Conservation (phyloP, 2,888 invertebrate genomes). For the Coremacera marginata region DNA sequence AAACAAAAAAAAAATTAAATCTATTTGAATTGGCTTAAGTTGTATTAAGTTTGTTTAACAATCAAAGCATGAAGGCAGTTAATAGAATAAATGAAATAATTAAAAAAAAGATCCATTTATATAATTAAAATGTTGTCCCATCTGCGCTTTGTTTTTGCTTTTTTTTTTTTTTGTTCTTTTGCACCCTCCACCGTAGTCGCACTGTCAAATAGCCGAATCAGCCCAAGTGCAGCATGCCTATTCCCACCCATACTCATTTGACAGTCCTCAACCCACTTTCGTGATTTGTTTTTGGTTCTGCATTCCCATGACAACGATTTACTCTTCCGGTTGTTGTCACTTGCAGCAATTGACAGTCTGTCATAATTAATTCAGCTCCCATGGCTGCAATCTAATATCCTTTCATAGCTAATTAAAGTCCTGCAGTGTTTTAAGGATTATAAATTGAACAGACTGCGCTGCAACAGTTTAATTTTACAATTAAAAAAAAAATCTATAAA, state of each 20-base stretch:
- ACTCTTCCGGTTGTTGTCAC: not conserved
- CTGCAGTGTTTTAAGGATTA: not conserved
- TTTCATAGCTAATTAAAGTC: not conserved
- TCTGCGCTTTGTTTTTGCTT: too few species aligned
- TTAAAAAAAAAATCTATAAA: too few species aligned
- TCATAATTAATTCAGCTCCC: conserved; percentile 15
- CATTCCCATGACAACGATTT: not conserved
- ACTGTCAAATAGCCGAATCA: not conserved
- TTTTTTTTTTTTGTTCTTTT: not conserved
- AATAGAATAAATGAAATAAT: not conserved
- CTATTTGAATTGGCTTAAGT: too few species aligned
- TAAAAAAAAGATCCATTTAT: not conserved
- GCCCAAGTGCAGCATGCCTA: not conserved
- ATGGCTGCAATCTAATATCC: not conserved
- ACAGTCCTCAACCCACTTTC: not conserved
- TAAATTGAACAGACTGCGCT: not conserved
- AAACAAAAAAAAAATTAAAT: too few species aligned
- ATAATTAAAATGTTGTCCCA: not conserved
- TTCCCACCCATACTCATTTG: not conserved
- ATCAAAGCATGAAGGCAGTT: not conserved
- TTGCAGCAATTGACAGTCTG: conserved; percentile 4
- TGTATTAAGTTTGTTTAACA: too few species aligned
- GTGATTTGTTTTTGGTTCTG: too few species aligned
- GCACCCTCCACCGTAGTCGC: not conserved
- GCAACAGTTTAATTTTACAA: too few species aligned